Percentiles rank a stretch among this genome's conserved stretches.
Conservation (phyloP, 2,888 invertebrate species). For the Drosophila acutilabella region DNA sequence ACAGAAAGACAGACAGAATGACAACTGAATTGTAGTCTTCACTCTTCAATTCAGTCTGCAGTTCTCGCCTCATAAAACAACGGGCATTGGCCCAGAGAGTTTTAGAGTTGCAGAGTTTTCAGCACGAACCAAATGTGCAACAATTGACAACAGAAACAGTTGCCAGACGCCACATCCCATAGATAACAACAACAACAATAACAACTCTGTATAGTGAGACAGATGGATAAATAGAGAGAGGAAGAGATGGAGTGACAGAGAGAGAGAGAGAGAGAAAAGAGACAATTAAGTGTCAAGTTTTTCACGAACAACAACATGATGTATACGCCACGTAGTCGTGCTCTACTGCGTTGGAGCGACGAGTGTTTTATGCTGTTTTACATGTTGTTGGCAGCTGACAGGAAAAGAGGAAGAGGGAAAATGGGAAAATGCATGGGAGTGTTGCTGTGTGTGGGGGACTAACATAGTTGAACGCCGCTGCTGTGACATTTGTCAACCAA, state of each 20-base stretch:
- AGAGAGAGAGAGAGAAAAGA: slow-evolving; percentile 36
- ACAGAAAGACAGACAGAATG: slow-evolving; percentile 8
- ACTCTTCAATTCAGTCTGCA: slow-evolving; percentile 28
- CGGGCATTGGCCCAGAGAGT: slow-evolving; percentile 63
- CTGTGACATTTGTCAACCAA: slow-evolving; percentile 69
- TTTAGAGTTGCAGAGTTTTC: slow-evolving; percentile 29
- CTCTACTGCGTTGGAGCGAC: slow-evolving; percentile 40
- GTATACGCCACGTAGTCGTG: slow-evolving; percentile 7
- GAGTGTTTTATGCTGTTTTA: slow-evolving; percentile 73
- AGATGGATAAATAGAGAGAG: slow-evolving; percentile 17
- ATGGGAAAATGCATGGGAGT: neutral
- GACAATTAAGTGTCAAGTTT: slow-evolving; percentile 78
- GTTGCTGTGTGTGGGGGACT: slow-evolving; percentile 12
- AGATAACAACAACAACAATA: slow-evolving; percentile 32
- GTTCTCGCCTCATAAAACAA: slow-evolving; percentile 48
- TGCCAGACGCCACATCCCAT: slow-evolving; percentile 52
- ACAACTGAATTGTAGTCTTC: slow-evolving; percentile 5
- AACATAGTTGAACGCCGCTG: slow-evolving; percentile 45
- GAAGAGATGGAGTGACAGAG: slow-evolving; percentile 11
- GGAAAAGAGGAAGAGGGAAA: neutral
- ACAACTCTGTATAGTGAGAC: slow-evolving; percentile 4
- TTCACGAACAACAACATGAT: slow-evolving; percentile 67
- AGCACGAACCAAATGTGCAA: slow-evolving; percentile 67
- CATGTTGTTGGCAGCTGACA: slow-evolving; percentile 51
- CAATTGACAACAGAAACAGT: slow-evolving; percentile 75